Percentiles rank a stretch among this genome's conserved stretches.
Conservation (phyloP, 2,888 invertebrate species). For the Mythimna lalbum region DNA sequence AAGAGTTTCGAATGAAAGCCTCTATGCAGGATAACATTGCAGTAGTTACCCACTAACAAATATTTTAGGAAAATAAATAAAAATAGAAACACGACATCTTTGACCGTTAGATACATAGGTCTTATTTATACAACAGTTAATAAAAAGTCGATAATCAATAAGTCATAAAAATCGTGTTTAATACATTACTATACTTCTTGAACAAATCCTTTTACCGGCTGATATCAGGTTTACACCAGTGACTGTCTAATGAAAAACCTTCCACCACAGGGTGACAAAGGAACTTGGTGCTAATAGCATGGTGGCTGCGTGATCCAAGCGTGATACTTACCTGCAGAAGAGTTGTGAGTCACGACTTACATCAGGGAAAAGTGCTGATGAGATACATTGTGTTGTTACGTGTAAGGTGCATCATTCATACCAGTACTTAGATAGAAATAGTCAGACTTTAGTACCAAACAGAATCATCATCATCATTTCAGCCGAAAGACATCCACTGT, state of each 20-base stretch:
- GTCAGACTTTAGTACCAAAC: no score
- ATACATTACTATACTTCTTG: conserved; percentile 33
- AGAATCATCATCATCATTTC: no score
- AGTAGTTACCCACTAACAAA: neutral
- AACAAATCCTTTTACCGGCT: conserved; percentile 19
- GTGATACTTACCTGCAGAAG: conserved; percentile 15
- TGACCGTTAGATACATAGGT: conserved; percentile 31
- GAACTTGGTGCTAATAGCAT: conserved; percentile 26
- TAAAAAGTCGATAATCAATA: conserved; percentile 33
- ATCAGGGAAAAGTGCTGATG: conserved; percentile 19
- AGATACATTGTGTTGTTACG: neutral
- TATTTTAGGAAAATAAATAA: neutral
- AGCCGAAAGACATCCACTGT: no score
- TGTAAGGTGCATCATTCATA: neutral
- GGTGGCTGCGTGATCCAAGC: conserved; percentile 35
- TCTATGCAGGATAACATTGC: no score
- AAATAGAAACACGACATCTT: conserved; percentile 1
- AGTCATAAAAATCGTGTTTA: conserved; percentile 47
- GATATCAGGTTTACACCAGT: conserved; percentile 33
- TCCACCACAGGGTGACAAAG: conserved; percentile 12
- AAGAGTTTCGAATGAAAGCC: no score
- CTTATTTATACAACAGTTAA: conserved; percentile 30
- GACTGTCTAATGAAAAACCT: conserved; percentile 33
- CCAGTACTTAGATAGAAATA: neutral
- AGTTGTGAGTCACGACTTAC: conserved; percentile 11